phyloP scores from a whole-genome alignment of 2,113 vertebrate genomes.

The Alces alces region DNA sequence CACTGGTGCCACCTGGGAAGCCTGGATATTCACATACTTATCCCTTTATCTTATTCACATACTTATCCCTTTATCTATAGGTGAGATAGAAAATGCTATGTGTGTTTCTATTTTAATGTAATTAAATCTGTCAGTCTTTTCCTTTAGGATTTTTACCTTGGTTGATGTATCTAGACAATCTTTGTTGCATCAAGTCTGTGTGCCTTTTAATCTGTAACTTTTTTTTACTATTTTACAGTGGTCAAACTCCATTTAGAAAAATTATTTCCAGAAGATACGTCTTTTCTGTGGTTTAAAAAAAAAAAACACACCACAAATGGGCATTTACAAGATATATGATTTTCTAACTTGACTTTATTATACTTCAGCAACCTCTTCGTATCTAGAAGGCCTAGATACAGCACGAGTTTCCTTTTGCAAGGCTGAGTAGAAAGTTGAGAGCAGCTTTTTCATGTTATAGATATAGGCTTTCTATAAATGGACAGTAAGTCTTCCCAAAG shows the following conservation, averaged over 20 bases:
- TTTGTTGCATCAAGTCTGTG: background rate
- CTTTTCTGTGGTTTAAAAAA: background rate
- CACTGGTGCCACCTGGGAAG: background rate
- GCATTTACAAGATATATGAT: background rate
- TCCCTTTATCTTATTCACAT: background rate
- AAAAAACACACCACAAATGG: too few species aligned
- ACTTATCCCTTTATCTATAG: background rate
- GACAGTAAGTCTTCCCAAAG: background rate
- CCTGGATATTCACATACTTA: background rate
- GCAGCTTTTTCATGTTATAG: background rate
- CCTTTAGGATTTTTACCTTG: background rate
- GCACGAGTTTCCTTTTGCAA: background rate
- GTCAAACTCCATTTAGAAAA: background rate
- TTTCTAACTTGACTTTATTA: conserved; percentile 48
- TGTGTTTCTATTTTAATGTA: background rate
- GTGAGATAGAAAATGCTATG: background rate
- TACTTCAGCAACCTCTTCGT: conserved; percentile 20
- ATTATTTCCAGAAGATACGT: conserved; percentile 46
- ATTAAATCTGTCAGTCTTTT: background rate
- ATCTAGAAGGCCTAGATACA: background rate
- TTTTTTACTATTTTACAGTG: conserved; percentile 69
- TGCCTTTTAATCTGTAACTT: background rate
- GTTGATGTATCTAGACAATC: background rate
- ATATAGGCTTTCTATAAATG: background rate
- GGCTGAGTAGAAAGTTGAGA: background rate